Evolutionary conservation across 2,113 vertebrate species (phyloP).

Genomic region (Ibidorhyncha struthersii): DNA sequence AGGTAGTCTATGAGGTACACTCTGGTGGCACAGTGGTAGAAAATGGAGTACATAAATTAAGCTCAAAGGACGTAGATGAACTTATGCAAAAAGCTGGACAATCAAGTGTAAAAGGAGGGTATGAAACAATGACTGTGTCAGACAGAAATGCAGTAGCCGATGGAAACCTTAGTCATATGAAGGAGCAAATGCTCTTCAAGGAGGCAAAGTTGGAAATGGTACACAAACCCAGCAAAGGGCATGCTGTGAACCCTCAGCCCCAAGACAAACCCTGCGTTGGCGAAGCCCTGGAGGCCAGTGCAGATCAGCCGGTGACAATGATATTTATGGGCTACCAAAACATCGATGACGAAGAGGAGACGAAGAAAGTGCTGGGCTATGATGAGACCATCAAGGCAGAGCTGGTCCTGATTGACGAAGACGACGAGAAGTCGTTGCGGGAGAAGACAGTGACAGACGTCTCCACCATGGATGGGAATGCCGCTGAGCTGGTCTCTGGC

Average conservation of each 20-base stretch:
- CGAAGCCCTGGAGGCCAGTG: constrained; percentile 69
- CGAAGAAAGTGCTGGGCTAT: constrained; percentile 90
- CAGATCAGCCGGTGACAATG: constrained; percentile 93
- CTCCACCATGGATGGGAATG: constrained; percentile 91
- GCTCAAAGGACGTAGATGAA: constrained; percentile 89
- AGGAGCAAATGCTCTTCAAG: constrained; percentile 83
- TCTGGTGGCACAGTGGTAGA: constrained; percentile 88
- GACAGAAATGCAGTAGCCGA: constrained; percentile 77
- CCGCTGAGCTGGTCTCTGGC: constrained; percentile 93
- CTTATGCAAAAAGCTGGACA: constrained; percentile 89
- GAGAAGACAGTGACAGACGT: constrained; percentile 98
- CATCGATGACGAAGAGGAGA: constrained; percentile 90
- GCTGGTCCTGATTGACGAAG: constrained; percentile 94
- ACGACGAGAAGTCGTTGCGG: constrained; percentile 92
- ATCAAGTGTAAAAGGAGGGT: constrained; percentile 76
- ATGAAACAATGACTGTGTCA: constrained; percentile 71
- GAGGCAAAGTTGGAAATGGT: constrained; percentile 87
- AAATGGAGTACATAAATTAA: constrained; percentile 91
- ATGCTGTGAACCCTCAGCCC: constrained; percentile 65
- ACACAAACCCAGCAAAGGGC: constrained; percentile 80
- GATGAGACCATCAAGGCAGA: constrained; percentile 96
- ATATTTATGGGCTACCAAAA: constrained; percentile 98
- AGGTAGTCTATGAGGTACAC: constrained; percentile 95
- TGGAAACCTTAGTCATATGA: constrained; percentile 73
- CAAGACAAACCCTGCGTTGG: constrained; percentile 65